A percentile compares a stretch with the other conserved stretches of the same genome.
Evolutionary conservation across 2,113 vertebrate genomes (phyloP).

Genomic region (Cottus gobio): DNA sequence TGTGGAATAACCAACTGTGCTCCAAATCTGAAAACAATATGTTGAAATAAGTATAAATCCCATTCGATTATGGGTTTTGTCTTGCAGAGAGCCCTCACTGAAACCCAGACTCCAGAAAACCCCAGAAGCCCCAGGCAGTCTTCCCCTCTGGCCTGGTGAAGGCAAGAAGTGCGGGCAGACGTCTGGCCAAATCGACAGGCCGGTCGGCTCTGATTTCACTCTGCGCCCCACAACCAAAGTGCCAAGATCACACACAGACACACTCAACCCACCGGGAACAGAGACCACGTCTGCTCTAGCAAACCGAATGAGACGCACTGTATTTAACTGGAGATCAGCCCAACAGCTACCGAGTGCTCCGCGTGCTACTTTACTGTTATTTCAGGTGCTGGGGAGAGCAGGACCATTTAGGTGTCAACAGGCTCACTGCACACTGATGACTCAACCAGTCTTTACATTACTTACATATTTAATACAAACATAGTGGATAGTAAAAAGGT

Average conservation of each 20-base stretch:
- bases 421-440: slow-evolving; percentile 26
- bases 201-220: slow-evolving; percentile 45
- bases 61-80: slow-evolving; percentile 30
- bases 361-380: slow-evolving; percentile 37
- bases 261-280: slow-evolving; percentile 48
- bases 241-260: slow-evolving; percentile 74
- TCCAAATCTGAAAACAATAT: slow-evolving; percentile 25
- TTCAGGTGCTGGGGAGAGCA: slow-evolving; percentile 63
- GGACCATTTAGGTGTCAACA: slow-evolving; percentile 51
- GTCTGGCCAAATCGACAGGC: slow-evolving; percentile 31
- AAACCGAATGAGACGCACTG: slow-evolving; percentile 6
- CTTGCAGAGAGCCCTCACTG: slow-evolving; percentile 90
- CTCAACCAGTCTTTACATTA: slow-evolving; percentile 10
- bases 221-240: slow-evolving; percentile 77
- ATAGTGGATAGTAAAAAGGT: background rate
- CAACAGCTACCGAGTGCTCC: slow-evolving; percentile 22
- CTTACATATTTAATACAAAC: slow-evolving; percentile 30
- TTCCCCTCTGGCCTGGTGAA: slow-evolving; percentile 95
- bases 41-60: slow-evolving; percentile 3
- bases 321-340: slow-evolving; percentile 3
- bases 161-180: slow-evolving; percentile 1
- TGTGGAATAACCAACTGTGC: slow-evolving; percentile 24
- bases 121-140: slow-evolving; percentile 89
- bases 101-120: slow-evolving; percentile 89
- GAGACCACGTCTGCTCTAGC: slow-evolving; percentile 45